phyloP scores from a whole-genome alignment of 1,140 invertebrate species.

The Danaus plexippus region DNA sequence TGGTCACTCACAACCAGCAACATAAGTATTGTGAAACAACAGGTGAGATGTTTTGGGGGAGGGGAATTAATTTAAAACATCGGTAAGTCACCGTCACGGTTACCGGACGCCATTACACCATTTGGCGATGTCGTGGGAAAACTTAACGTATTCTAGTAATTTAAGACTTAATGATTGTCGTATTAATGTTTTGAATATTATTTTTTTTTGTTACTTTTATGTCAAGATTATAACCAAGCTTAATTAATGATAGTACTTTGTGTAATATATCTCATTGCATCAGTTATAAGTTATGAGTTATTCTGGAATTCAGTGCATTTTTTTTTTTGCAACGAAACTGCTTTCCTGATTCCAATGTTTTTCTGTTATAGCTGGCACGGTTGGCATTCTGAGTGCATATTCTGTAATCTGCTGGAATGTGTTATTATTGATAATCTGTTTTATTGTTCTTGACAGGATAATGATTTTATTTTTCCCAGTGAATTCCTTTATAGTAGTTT shows the following conservation, averaged over 20 bases:
- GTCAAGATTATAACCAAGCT: background rate
- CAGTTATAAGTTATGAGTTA: conserved; percentile 11
- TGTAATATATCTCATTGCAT: too few species aligned
- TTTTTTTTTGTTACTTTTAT: background rate
- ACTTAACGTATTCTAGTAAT: conserved; percentile 45
- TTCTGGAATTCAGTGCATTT: conserved; percentile 14
- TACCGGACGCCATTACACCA: conserved; percentile 39
- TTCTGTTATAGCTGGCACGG: conserved; percentile 12
- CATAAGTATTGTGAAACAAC: conserved; percentile 35
- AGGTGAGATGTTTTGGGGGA: conserved; percentile 41
- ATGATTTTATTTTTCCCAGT: too few species aligned
- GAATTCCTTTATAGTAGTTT: too few species aligned
- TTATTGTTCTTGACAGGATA: conserved; percentile 11
- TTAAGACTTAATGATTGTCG: too few species aligned
- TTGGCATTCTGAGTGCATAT: conserved; percentile 12
- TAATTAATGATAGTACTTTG: conserved; percentile 2
- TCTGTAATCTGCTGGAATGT: conserved; percentile 12
- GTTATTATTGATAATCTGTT: conserved; percentile 15
- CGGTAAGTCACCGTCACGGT: conserved; percentile 67
- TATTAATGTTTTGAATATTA: too few species aligned
- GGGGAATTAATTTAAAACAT: conserved; percentile 47
- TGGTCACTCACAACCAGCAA: too few species aligned
- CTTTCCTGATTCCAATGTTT: conserved; percentile 21
- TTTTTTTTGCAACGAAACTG: conserved; percentile 14
- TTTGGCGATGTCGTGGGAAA: conserved; percentile 63